Evolutionary conservation across 1,140 invertebrate species (phyloP), one percentile per base, ranked within the genome.

Genomic region (Drosophila biarmipes): DNA sequence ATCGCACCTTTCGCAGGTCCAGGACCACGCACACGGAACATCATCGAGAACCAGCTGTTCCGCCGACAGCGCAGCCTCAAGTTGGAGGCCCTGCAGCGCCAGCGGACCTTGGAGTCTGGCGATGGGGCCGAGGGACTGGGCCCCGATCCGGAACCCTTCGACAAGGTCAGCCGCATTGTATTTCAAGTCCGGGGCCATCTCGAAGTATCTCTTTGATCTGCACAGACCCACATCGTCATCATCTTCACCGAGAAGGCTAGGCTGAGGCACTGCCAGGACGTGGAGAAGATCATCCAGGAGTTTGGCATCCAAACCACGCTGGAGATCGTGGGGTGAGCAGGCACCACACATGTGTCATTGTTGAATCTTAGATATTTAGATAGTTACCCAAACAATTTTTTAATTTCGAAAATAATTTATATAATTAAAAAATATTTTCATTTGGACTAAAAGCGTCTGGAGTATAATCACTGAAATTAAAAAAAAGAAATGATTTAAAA

Each of bases 321-420:
- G 49, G 91, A 90, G 64, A 78, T 81, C 71, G 90, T 75, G 55
- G 95, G 94, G 93, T 94, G 66, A 51, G 48, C 19, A 3, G 15
- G n/a, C 15, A 17, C 11, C 17, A 4, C 1, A 24, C 5, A 17
- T 7, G 37, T 38, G 14, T 7, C 24, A 24, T 24, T 24, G 1
- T 24, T 24, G 1, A 24, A 24, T 24, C 24, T 24, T 24, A 5
- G 24, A n/a, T n/a, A n/a, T n/a, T n/a, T 24, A 24, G 24, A 24
- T 24, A 4, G 24, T 4, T 24, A 24, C 5, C 24, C n/a, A n/a
- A 24, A 24, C 24, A 24, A 24, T 24, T 24, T 24, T 24, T 24
- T 4, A 24, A 24, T 5, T 24, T 24, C 1, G 5, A 31, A 31
- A 31, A 31, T 10, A 2, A 10, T 31, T 31, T 31, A 31, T 31